Conservation (phyloP, 1,140 invertebrate genomes). For the Panonychus citri region DNA sequence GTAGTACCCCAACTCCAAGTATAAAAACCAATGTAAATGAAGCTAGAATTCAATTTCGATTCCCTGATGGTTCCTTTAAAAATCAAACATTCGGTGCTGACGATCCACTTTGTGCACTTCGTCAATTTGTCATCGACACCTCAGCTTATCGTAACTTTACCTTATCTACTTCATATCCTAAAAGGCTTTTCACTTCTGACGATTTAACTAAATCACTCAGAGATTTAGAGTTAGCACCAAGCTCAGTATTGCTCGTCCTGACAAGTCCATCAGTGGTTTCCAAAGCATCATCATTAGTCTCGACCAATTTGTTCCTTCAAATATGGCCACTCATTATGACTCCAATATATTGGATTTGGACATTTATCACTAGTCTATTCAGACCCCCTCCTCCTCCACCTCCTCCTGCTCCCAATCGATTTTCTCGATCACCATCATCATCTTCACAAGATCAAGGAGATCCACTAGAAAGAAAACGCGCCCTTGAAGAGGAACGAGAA, state of each 20-base stretch:
- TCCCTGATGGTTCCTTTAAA: constrained; percentile 45
- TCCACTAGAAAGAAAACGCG: background rate
- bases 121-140: constrained; percentile 3
- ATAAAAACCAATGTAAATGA: constrained; percentile 6
- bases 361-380: background rate
- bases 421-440: background rate
- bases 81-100: constrained; percentile 35
- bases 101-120: constrained; percentile 24
- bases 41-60: constrained; percentile 36
- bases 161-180: constrained; percentile 52
- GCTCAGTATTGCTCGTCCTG: constrained; percentile 50
- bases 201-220: constrained; percentile 36
- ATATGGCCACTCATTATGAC: background rate
- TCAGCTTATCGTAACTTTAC: constrained; percentile 31
- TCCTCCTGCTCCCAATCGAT: background rate
- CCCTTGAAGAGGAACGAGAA: background rate
- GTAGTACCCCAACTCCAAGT: background rate
- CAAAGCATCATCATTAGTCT: background rate
- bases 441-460: background rate
- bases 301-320: background rate
- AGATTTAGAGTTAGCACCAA: constrained; percentile 47
- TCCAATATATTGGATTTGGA: background rate
- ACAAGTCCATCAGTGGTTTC: background rate
- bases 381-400: background rate
- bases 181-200: constrained; percentile 37